Conservation (phyloP, 2,113 vertebrate species). For the Leucoraja erinaceus region DNA sequence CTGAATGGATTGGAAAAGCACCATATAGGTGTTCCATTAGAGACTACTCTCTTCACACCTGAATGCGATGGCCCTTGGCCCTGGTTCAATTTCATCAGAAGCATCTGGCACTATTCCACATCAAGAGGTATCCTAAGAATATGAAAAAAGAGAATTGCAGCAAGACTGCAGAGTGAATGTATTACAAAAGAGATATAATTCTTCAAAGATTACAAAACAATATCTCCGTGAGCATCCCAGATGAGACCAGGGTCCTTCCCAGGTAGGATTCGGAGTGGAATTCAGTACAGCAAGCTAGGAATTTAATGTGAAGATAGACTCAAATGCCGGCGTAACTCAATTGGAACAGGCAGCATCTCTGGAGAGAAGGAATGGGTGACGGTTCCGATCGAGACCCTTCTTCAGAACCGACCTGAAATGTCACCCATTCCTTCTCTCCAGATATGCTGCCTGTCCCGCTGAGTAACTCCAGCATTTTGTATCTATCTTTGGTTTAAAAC, state of each 20-base stretch:
- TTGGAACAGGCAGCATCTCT: too few species aligned
- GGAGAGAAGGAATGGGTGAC: too few species aligned
- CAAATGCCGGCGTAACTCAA: too few species aligned
- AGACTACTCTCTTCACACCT: not conserved
- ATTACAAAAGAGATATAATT: not conserved
- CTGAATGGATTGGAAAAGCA: not conserved
- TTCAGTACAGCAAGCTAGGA: not conserved
- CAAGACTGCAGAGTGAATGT: not conserved
- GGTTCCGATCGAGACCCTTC: too few species aligned
- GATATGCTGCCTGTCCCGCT: too few species aligned
- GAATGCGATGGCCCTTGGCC: not conserved
- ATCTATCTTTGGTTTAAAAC: too few species aligned
- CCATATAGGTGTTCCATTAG: not conserved
- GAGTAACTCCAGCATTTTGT: too few species aligned
- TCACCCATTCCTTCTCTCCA: too few species aligned
- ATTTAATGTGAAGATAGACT: not conserved
- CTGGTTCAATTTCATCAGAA: not conserved
- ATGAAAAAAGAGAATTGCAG: not conserved
- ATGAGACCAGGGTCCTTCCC: not conserved
- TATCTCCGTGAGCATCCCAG: not conserved
- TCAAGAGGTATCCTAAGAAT: not conserved
- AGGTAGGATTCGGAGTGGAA: not conserved
- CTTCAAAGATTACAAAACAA: not conserved
- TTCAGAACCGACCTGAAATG: too few species aligned
- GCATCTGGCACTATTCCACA: not conserved